Conservation (phyloP, 1,140 invertebrate genomes). For the Neodiprion virginianus region DNA sequence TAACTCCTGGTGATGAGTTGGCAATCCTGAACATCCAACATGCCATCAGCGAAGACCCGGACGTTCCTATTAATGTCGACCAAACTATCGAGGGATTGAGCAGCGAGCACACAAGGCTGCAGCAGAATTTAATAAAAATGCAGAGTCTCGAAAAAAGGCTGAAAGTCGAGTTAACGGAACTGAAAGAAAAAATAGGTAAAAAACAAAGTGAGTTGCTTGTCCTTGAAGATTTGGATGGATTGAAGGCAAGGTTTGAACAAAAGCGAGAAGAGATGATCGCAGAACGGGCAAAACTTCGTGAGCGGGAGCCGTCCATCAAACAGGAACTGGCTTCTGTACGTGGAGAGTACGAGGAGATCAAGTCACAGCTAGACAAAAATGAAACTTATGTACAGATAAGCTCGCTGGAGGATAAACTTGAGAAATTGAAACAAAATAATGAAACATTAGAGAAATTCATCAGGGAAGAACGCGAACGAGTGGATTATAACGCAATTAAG, state of each 20-base stretch:
- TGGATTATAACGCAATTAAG: slow-evolving; percentile 42
- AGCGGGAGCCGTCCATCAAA: slow-evolving; percentile 32
- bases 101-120: slow-evolving; percentile 42
- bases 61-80: slow-evolving; percentile 14
- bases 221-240: slow-evolving; percentile 41
- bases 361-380: slow-evolving; percentile 46
- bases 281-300: slow-evolving; percentile 40
- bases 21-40: slow-evolving; percentile 38
- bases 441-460: slow-evolving; percentile 41
- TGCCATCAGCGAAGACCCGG: slow-evolving; percentile 14
- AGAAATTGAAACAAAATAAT: slow-evolving; percentile 43
- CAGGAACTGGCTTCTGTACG: slow-evolving; percentile 37
- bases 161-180: slow-evolving; percentile 40
- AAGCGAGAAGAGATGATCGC: slow-evolving; percentile 39
- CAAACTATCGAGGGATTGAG: slow-evolving; percentile 42
- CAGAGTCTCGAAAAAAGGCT: slow-evolving; percentile 48
- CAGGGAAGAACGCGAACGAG: slow-evolving; percentile 32
- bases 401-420: slow-evolving; percentile 47
- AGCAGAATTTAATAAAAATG: slow-evolving; percentile 47
- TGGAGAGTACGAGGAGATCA: slow-evolving; percentile 43
- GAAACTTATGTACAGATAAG: slow-evolving; percentile 52
- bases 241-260: slow-evolving; percentile 37
- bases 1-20: slow-evolving; percentile 39
- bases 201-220: slow-evolving; percentile 37
- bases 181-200: slow-evolving; percentile 40